Evolutionary conservation across 2,888 invertebrate genomes (phyloP).

Genomic region (Xylocampa areola): DNA sequence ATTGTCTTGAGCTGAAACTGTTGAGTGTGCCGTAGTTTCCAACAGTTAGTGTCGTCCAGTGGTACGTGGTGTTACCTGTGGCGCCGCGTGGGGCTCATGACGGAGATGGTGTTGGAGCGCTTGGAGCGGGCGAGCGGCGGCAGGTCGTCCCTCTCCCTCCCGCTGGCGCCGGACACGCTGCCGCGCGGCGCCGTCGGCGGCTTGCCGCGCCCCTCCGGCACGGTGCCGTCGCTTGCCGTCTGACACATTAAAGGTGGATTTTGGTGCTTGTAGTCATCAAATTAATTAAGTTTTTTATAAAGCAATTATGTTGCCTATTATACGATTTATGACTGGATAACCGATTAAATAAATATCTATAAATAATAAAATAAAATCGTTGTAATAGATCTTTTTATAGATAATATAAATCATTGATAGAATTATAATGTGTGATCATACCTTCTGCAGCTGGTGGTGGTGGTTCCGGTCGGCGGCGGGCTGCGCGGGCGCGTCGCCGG

Average conservation of each 20-base stretch:
- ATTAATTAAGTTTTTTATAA: no score
- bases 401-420: no score
- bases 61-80: conserved; percentile 62
- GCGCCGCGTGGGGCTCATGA: conserved; percentile 93
- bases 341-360: no score
- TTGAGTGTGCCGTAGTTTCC: no score
- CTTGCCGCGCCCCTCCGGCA: conserved; percentile 59
- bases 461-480: conserved; percentile 53
- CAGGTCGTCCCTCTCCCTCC: conserved; percentile 79
- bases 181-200: conserved; percentile 51
- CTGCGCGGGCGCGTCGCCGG: conserved; percentile 69
- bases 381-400: no score
- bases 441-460: conserved; percentile 81
- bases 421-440: conserved; percentile 36
- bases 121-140: conserved; percentile 89
- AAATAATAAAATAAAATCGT: no score
- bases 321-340: no score
- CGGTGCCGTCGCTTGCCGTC: conserved; percentile 83
- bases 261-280: no score
- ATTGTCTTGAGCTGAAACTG: no score
- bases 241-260: conserved; percentile 44
- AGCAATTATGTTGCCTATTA: no score
- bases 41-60: no score
- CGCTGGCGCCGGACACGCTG: conserved; percentile 55
- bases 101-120: conserved; percentile 95